Conservation (phyloP, 2,888 invertebrate species). For the Choreutis nemorana region DNA sequence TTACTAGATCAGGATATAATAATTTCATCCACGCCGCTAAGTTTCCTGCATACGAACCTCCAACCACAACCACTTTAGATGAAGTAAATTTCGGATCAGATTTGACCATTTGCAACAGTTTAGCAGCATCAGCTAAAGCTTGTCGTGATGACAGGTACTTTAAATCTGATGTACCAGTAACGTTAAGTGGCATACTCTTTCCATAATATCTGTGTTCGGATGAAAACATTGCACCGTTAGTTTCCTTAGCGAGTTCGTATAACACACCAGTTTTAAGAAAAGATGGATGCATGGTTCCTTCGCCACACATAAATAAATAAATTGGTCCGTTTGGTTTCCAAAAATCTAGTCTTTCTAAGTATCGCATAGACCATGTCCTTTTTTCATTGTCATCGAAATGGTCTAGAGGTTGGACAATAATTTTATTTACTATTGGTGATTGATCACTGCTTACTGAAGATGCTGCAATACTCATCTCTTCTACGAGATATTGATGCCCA, state of each 20-base stretch:
- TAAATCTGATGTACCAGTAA: slow-evolving; percentile 28
- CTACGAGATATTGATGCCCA: too few species aligned
- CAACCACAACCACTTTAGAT: slow-evolving; percentile 45
- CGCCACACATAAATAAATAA: slow-evolving; percentile 40
- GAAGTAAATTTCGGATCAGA: slow-evolving; percentile 18
- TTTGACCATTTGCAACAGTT: slow-evolving; percentile 27
- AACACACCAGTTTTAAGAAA: slow-evolving; percentile 34
- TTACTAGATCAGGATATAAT: slow-evolving; percentile 39
- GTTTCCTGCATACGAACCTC: slow-evolving; percentile 50
- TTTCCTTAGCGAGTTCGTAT: slow-evolving; percentile 43
- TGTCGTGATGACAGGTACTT: slow-evolving; percentile 37
- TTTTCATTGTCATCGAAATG: slow-evolving; percentile 33
- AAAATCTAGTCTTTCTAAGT: slow-evolving; percentile 33
- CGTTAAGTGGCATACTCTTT: slow-evolving; percentile 35
- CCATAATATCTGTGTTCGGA: slow-evolving; percentile 53
- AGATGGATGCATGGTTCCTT: slow-evolving; percentile 26
- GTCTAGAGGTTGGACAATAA: slow-evolving; percentile 42
- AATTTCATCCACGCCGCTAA: slow-evolving; percentile 50
- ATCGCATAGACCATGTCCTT: slow-evolving; percentile 42
- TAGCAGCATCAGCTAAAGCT: slow-evolving; percentile 42
- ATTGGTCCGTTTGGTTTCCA: slow-evolving; percentile 37
- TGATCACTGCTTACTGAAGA: too few species aligned
- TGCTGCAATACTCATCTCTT: too few species aligned
- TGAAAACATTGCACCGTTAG: slow-evolving; percentile 41
- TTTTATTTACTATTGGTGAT: slow-evolving; percentile 19